Percentiles rank a stretch among this genome's conserved stretches.
Evolutionary conservation across 2,113 vertebrate genomes (phyloP).

Genomic region (Nerophis ophidion): DNA sequence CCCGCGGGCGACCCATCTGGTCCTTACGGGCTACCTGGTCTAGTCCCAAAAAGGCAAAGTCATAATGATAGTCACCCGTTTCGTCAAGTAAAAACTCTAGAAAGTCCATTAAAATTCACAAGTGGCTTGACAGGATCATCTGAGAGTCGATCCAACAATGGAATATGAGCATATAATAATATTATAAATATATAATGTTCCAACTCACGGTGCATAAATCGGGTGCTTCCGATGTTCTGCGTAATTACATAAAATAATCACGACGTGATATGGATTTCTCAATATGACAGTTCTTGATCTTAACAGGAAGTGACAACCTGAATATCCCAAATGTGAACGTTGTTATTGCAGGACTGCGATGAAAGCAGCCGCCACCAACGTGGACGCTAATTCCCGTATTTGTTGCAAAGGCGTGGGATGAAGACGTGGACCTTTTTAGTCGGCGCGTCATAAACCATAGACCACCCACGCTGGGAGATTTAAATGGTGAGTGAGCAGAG

Average conservation of each 20-base stretch:
- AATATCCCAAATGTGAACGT: slow-evolving; percentile 8
- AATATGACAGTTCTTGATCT: not conserved
- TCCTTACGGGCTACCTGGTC: no score
- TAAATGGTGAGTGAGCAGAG: slow-evolving; percentile 32
- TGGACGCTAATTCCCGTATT: not conserved
- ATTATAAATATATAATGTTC: slow-evolving; percentile 5
- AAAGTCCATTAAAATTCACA: slow-evolving; percentile 30
- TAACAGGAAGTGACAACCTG: not conserved
- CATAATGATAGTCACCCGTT: not conserved
- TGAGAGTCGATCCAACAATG: slow-evolving; percentile 23
- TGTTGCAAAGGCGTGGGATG: not conserved
- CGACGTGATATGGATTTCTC: not conserved
- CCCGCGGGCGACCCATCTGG: no score
- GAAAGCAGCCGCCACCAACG: not conserved
- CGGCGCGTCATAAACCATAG: slow-evolving; percentile 5
- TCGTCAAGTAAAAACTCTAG: slow-evolving; percentile 17
- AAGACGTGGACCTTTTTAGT: slow-evolving; percentile 11
- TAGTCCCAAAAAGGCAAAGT: no score
- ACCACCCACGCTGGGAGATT: slow-evolving; percentile 15
- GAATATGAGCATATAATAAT: slow-evolving; percentile 21
- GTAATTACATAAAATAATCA: slow-evolving; percentile 22
- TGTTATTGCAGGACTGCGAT: not conserved
- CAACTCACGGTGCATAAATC: slow-evolving; percentile 12
- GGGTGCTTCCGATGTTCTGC: slow-evolving; percentile 7
- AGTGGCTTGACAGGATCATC: slow-evolving; percentile 28